phyloP scores from a whole-genome alignment of 2,797 vertebrate genomes.

The Buceros bicornis region DNA sequence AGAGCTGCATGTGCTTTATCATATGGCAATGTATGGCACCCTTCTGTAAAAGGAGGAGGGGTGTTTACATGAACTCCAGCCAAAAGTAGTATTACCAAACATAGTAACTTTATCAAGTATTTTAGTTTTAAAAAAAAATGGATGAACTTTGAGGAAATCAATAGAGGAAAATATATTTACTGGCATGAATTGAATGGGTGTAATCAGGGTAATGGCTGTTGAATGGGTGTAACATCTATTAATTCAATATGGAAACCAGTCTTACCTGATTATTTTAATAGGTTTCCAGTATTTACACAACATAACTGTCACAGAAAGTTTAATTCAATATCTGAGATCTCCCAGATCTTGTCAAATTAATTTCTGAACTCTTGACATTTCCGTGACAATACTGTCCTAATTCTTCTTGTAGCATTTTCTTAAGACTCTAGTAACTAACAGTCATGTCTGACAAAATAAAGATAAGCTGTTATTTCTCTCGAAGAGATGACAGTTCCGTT shows the following conservation, averaged over 20 bases:
- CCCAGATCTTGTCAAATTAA: constrained; percentile 54
- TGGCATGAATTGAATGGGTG: neutral
- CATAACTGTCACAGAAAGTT: constrained; percentile 27
- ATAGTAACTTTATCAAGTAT: neutral
- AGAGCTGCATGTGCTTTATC: neutral
- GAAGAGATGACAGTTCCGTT: neutral
- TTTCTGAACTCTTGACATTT: constrained; percentile 49
- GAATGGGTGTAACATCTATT: neutral
- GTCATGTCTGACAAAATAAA: constrained; percentile 57
- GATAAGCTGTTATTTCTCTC: constrained; percentile 54
- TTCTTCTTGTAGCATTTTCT: constrained; percentile 45
- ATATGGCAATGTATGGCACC: neutral
- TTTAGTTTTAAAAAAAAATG: neutral
- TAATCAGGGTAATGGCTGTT: neutral
- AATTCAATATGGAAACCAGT: neutral
- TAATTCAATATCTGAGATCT: constrained; percentile 49
- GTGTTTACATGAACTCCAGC: neutral
- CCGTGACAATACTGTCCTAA: constrained; percentile 39
- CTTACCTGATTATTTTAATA: constrained; percentile 1
- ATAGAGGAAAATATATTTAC: neutral
- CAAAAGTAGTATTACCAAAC: neutral
- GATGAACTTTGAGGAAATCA: neutral
- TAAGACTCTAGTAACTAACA: constrained; percentile 49
- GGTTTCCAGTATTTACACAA: constrained; percentile 34
- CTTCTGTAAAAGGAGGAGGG: neutral